A percentile compares a stretch with the other conserved stretches of the same genome.
Evolutionary conservation across 2,797 vertebrate species (phyloP).

Genomic region (Cottoperca gobio): DNA sequence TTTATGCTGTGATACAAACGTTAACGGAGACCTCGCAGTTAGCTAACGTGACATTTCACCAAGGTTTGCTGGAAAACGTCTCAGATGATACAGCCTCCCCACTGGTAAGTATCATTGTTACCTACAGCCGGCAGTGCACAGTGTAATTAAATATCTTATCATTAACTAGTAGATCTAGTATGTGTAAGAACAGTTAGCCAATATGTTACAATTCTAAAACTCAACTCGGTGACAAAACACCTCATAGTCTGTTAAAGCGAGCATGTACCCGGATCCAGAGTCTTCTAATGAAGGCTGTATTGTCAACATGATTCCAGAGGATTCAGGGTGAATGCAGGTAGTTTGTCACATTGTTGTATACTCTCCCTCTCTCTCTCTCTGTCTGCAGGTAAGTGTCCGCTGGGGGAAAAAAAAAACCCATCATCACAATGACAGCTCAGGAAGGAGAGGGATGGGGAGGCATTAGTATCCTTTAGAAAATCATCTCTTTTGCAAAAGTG

Average conservation of each 20-base stretch:
- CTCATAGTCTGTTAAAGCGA: neutral
- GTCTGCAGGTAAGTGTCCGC: constrained; percentile 73
- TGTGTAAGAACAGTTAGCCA: too few relatives aligned
- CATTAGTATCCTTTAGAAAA: constrained; percentile 77
- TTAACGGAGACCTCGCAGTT: constrained; percentile 25
- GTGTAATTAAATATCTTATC: neutral
- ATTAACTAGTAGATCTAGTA: neutral
- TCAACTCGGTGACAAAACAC: neutral
- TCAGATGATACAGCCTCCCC: constrained; percentile 25
- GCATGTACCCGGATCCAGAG: neutral
- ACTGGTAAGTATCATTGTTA: constrained; percentile 53
- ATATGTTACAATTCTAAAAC: too few relatives aligned
- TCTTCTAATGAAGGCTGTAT: neutral
- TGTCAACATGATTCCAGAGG: neutral
- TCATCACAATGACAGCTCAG: constrained; percentile 75
- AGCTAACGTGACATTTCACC: constrained; percentile 24
- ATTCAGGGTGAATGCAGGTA: neutral
- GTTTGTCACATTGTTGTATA: constrained; percentile 10
- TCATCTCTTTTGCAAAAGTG: neutral
- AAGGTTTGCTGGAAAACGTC: constrained; percentile 22
- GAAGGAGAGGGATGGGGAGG: constrained; percentile 82
- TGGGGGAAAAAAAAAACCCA: constrained; percentile 30
- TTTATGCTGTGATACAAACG: neutral
- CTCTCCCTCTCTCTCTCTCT: constrained; percentile 11
- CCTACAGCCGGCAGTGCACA: neutral